Conservation (phyloP, 2,888 invertebrate genomes). For the Campoletis raptor region DNA sequence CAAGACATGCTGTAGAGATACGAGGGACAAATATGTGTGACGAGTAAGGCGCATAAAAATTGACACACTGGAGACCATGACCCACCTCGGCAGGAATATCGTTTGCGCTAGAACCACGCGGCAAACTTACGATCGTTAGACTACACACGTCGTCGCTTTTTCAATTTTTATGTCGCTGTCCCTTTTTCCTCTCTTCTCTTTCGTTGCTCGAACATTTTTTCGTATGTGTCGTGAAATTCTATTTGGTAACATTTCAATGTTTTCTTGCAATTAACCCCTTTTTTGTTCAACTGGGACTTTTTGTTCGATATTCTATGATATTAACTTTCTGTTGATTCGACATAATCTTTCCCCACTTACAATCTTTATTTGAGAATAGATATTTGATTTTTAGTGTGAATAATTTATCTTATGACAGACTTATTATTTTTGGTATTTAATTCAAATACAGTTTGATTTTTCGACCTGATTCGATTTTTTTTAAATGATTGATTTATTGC, state of each 20-base stretch:
- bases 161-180: neutral
- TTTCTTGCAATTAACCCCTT: neutral
- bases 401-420: neutral
- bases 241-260: neutral
- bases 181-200: slow-evolving; percentile 6
- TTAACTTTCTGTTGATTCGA: neutral
- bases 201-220: slow-evolving; percentile 7
- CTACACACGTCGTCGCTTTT: slow-evolving; percentile 37
- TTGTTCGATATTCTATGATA: neutral
- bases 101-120: slow-evolving; percentile 54
- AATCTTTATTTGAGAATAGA: neutral
- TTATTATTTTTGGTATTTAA: neutral
- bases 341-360: neutral
- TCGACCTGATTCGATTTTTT: no score
- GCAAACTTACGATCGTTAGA: slow-evolving; percentile 33
- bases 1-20: slow-evolving; percentile 31
- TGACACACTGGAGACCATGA: slow-evolving; percentile 73
- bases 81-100: slow-evolving; percentile 70
- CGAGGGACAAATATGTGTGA: slow-evolving; percentile 29
- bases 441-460: neutral
- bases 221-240: neutral
- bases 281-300: neutral
- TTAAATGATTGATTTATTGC: neutral
- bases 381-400: neutral
- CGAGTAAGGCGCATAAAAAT: slow-evolving; percentile 73